A percentile compares a stretch with the other conserved stretches of the same genome.
Evolutionary conservation across 1,140 invertebrate genomes (phyloP).

Genomic region (Ips nitidus): DNA sequence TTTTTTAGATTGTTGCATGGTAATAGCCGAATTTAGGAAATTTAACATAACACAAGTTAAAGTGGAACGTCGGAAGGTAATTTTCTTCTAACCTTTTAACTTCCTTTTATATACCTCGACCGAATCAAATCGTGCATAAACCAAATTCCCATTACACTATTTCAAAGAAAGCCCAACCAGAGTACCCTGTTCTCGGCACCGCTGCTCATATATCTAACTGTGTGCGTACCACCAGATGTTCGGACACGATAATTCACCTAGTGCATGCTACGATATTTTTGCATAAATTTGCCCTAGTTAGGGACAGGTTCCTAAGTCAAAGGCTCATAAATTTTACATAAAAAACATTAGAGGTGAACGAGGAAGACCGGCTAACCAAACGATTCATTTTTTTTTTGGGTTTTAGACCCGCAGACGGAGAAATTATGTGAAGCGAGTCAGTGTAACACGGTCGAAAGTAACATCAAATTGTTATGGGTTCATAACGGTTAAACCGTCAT

Average conservation of each 20-base stretch:
- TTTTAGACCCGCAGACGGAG: constrained; percentile 6
- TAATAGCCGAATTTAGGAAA: background rate
- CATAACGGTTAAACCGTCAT: background rate
- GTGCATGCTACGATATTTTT: constrained; percentile 5
- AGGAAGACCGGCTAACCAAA: constrained; percentile 1
- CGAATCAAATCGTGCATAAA: background rate
- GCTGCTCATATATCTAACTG: background rate
- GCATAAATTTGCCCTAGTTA: constrained; percentile 12
- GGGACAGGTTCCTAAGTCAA: constrained; percentile 9
- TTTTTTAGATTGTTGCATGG: background rate
- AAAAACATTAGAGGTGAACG: constrained; percentile 9
- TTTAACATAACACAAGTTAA: background rate
- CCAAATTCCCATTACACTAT: background rate
- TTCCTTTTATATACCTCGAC: background rate
- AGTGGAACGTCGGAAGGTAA: background rate
- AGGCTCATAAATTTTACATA: constrained; percentile 14
- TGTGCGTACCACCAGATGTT: constrained; percentile 4
- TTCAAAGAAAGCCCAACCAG: background rate
- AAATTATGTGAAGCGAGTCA: constrained; percentile 11
- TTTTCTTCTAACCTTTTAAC: background rate
- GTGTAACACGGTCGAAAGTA: constrained; percentile 2
- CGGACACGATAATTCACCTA: constrained; percentile 4
- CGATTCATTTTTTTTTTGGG: background rate
- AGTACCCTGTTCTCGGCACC: background rate
- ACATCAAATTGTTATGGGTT: background rate